Percentiles rank a stretch among this genome's conserved stretches.
These are phyloP conservation scores for Lomographa bimaculata DNA, from an alignment of 2,888 invertebrate species.

Conservation along the genomic window DNA sequence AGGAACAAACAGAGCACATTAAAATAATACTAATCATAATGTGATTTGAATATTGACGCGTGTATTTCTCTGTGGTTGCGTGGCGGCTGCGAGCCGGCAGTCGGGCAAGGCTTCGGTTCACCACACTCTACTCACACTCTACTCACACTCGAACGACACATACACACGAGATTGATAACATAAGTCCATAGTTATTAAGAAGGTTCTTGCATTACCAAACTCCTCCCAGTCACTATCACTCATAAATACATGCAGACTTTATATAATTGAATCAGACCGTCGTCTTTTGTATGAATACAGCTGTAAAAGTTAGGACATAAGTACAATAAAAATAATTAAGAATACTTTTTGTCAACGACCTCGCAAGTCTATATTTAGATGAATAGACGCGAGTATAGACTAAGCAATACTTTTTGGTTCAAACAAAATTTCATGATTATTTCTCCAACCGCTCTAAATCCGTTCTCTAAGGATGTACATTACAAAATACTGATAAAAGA, in stretches of 20 bases:
- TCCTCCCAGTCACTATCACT: constrained; percentile 11
- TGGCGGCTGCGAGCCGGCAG: constrained; percentile 42
- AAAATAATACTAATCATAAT: not conserved
- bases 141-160: too few relatives aligned
- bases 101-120: constrained; percentile 63
- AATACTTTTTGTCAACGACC: too few relatives aligned
- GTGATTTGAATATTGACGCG: constrained; percentile 29
- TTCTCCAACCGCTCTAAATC: constrained; percentile 15
- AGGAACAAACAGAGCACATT: not conserved
- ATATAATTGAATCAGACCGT: too few relatives aligned
- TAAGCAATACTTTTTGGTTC: constrained; percentile 11
- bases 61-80: constrained; percentile 40
- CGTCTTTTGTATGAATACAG: constrained; percentile 12
- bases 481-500: constrained; percentile 51
- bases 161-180: constrained; percentile 3
- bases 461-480: constrained; percentile 30
- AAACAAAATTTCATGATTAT: constrained; percentile 2
- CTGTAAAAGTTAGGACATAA: constrained; percentile 16
- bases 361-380: constrained; percentile 10
- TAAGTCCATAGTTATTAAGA: not conserved
- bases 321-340: constrained; percentile 23
- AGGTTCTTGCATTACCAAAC: not conserved
- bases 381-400: too few relatives aligned
- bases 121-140: constrained; percentile 46
- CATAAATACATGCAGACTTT: constrained; percentile 42